phyloP scores from a whole-genome alignment of 1,140 invertebrate species.

The Listronotus oregonensis region DNA sequence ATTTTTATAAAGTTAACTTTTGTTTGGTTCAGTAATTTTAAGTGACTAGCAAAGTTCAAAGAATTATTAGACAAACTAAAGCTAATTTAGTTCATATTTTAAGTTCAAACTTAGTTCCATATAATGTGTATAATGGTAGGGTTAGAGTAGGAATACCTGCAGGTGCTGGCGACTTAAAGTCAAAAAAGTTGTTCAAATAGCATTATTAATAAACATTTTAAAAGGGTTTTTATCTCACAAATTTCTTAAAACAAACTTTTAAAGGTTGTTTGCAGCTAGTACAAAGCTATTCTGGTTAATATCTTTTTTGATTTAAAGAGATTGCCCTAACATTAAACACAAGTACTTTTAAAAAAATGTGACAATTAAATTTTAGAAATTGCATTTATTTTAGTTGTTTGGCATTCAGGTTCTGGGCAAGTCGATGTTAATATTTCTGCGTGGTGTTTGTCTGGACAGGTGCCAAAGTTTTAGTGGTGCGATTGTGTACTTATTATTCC shows the following conservation, averaged over 20 bases:
- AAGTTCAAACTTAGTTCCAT: constrained; percentile 34
- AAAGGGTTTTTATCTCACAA: no score
- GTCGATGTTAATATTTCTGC: constrained; percentile 40
- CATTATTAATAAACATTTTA: no score
- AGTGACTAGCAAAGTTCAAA: neutral
- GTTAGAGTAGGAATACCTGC: constrained; percentile 26
- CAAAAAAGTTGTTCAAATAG: neutral
- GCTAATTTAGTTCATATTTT: constrained; percentile 27
- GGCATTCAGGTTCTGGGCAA: constrained; percentile 29
- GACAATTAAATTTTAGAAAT: constrained; percentile 47
- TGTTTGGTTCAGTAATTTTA: constrained; percentile 7
- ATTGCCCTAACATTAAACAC: constrained; percentile 42
- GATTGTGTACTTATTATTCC: constrained; percentile 52
- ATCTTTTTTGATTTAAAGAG: constrained; percentile 10
- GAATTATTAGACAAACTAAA: constrained; percentile 25
- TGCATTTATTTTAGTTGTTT: constrained; percentile 52
- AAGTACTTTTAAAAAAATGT: constrained; percentile 33
- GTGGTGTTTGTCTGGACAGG: constrained; percentile 29
- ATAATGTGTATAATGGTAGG: constrained; percentile 44
- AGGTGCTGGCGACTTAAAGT: constrained; percentile 23
- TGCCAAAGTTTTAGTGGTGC: constrained; percentile 45
- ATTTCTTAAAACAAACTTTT: no score
- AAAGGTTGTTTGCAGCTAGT: no score
- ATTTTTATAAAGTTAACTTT: constrained; percentile 33
- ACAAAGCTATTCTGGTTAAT: neutral